phyloP scores from a whole-genome alignment of 2,797 vertebrate species.

The Glyptemys insculpta region DNA sequence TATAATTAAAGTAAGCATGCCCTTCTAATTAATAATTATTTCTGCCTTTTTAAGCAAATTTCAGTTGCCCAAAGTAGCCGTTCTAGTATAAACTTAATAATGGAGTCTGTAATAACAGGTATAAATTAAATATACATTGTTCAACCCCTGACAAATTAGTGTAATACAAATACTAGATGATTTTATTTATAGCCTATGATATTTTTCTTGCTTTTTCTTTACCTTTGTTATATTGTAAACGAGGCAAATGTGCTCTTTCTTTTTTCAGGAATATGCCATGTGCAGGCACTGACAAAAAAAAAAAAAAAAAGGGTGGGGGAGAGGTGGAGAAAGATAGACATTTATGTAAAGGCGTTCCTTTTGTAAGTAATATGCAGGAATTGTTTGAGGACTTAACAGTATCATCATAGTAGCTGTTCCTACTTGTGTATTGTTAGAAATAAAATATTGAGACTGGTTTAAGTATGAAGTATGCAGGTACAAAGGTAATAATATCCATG shows the following conservation, averaged over 20 bases:
- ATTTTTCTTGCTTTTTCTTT: constrained; percentile 70
- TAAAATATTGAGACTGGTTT: constrained; percentile 68
- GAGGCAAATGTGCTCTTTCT: constrained; percentile 24
- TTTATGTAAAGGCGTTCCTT: constrained; percentile 71
- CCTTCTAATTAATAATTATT: constrained; percentile 88
- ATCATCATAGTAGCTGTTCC: constrained; percentile 50
- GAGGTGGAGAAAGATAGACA: constrained; percentile 43
- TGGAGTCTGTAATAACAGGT: constrained; percentile 84
- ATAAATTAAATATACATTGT: constrained; percentile 87
- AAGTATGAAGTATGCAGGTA: constrained; percentile 58
- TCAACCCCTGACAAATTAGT: constrained; percentile 79
- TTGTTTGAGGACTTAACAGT: constrained; percentile 67
- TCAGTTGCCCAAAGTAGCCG: constrained; percentile 81
- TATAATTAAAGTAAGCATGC: constrained; percentile 86
- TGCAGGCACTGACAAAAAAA: constrained; percentile 55
- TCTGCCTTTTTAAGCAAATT: constrained; percentile 85
- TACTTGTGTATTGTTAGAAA: constrained; percentile 45
- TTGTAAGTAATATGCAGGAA: constrained; percentile 56
- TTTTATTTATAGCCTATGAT: constrained; percentile 77
- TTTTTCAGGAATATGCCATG: constrained; percentile 45
- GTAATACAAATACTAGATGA: constrained; percentile 57
- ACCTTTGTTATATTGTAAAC: constrained; percentile 68
- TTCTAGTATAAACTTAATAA: constrained; percentile 83
- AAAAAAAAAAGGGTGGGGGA: not conserved
- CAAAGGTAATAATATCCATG: constrained; percentile 47